Evolutionary conservation across 2,797 vertebrate genomes (phyloP).

Genomic region (Rhynchotus rufescens): DNA sequence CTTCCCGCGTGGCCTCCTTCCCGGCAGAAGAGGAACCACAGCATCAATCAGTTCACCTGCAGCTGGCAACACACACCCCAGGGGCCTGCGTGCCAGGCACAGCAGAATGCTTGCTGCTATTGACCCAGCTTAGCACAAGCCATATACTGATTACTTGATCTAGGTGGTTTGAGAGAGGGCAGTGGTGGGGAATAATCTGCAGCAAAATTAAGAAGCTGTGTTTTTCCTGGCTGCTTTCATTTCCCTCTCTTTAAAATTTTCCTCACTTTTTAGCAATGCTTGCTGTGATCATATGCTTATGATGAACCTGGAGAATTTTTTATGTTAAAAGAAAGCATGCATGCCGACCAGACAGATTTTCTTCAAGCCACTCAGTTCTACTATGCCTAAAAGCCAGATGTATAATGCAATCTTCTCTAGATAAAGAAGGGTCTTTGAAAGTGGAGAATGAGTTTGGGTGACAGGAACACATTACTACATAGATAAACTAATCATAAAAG

Average conservation of each 20-base stretch:
- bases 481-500: background rate
- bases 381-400: background rate
- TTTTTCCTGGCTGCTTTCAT: slow-evolving; percentile 57
- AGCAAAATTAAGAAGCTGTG: slow-evolving; percentile 55
- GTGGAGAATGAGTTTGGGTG: background rate
- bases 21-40: background rate
- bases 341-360: slow-evolving; percentile 29
- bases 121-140: background rate
- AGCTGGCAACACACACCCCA: background rate
- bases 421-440: background rate
- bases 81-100: slow-evolving; percentile 36
- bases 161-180: slow-evolving; percentile 34
- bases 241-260: slow-evolving; percentile 46
- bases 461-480: background rate
- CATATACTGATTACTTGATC: slow-evolving; percentile 24
- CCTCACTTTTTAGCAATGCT: slow-evolving; percentile 41
- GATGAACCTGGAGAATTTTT: slow-evolving; percentile 31
- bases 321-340: slow-evolving; percentile 16
- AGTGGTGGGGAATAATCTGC: slow-evolving; percentile 33
- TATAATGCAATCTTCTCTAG: background rate
- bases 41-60: background rate
- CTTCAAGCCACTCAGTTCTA: slow-evolving; percentile 4
- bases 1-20: background rate
- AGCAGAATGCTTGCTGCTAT: background rate
- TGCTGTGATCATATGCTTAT: slow-evolving; percentile 15